These are phyloP conservation scores for Leptarthrus brevirostris DNA, from an alignment of 2,888 invertebrate species.

Conservation along the genomic window DNA sequence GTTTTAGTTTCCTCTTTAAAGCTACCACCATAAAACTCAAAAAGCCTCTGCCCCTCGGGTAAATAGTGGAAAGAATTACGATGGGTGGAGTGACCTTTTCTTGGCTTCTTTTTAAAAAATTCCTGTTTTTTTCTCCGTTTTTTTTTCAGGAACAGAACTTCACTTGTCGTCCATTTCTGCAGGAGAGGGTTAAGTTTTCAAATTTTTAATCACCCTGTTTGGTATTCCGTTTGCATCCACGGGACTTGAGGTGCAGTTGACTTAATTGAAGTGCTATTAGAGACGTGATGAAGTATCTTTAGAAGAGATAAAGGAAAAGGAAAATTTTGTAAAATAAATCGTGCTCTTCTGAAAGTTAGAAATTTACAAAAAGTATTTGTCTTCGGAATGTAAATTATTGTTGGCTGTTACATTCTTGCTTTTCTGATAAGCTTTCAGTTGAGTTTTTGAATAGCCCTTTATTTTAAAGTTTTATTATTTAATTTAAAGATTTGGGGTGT, in stretches of 20 bases:
- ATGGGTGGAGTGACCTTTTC: constrained; percentile 31
- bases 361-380: too few species aligned
- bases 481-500: too few species aligned
- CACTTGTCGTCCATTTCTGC: constrained; percentile 31
- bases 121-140: constrained; percentile 19
- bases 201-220: constrained; percentile 52
- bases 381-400: too few species aligned
- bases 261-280: constrained; percentile 52
- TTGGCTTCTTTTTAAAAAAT: too few species aligned
- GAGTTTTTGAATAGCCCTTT: too few species aligned
- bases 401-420: too few species aligned
- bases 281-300: constrained; percentile 47
- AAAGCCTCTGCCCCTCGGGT: constrained; percentile 12
- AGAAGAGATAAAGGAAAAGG: background rate
- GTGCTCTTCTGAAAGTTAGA: too few species aligned
- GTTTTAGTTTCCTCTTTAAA: constrained; percentile 49
- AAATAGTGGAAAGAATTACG: constrained; percentile 40
- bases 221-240: constrained; percentile 49
- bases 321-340: background rate
- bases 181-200: constrained; percentile 45
- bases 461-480: too few species aligned
- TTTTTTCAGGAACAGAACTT: background rate
- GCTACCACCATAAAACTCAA: constrained; percentile 29
- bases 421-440: too few species aligned
- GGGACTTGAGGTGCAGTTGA: constrained; percentile 46